Evolutionary conservation across 2,888 invertebrate genomes (phyloP), one percentile per base, ranked within the genome.

Genomic region (Acronicta leporina): DNA sequence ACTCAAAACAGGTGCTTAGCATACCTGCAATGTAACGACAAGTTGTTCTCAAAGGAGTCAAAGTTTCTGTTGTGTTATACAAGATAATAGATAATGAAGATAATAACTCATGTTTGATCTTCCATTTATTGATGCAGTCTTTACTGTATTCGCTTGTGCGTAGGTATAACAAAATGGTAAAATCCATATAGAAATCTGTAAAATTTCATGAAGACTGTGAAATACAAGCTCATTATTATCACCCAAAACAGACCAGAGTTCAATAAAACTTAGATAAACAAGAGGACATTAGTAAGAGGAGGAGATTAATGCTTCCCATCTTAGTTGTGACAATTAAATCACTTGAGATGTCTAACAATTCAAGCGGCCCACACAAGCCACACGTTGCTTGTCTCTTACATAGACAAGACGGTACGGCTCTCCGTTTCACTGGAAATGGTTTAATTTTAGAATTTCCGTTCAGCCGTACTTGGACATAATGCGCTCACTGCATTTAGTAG

Each of bases 391-490:
- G 87, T 82, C 88, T 86, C 87, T 84, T 87, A 84, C 86, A 85
- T 85, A 90, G 85, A 90, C 90, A 87, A 89, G 88, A 83, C 88
- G 85, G 82, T 86, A 85, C 82, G 85, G 80, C 78, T 79, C 82
- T 83, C 82, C 87, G 89, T 91, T 92, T 94, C 92, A 85, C 86
- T 91, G 89, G 91, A 93, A 94, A 88, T 85, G 79, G 87, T 89
- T 90, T 94, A 94, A 91, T 88, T 91, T 92, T 94, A 94, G 94
- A 94, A 92, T 92, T 86, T 92, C 91, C 90, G 92, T 91, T 88
- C 89, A 87, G 84, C 90, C 91, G 87, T 89, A 90, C 87, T 89
- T 90, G 88, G 91, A 86, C 75, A 82, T 89, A 90, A 92, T 91
- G 89, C 86, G 87, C 87, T 89, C 88, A 87, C 87, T 89, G 84